Conservation (phyloP, 2,113 vertebrate genomes). For the Rattus rattus region DNA sequence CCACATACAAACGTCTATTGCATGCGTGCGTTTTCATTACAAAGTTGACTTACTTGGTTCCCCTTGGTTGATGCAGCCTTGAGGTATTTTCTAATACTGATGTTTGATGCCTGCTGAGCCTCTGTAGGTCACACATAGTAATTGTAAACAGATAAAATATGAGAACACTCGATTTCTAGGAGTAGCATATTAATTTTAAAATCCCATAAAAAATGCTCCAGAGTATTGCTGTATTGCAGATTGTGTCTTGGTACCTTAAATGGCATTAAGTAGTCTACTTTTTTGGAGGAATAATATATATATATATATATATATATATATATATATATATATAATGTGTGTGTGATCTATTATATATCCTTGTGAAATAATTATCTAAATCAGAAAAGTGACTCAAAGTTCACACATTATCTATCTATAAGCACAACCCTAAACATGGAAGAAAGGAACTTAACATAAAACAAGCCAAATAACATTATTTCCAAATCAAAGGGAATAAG, state of each 20-base stretch:
- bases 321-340: too few relatives aligned
- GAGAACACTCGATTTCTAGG: neutral
- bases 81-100: neutral
- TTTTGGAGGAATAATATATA: neutral
- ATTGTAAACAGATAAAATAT: neutral
- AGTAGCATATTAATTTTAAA: neutral
- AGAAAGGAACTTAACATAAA: neutral
- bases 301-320: too few relatives aligned
- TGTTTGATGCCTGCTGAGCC: neutral
- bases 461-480: neutral
- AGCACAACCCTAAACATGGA: neutral
- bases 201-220: neutral
- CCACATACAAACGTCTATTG: neutral
- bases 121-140: neutral
- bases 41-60: neutral
- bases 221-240: neutral
- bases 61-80: neutral
- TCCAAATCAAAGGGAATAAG: neutral
- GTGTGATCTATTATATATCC: neutral
- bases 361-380: neutral
- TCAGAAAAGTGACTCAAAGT: neutral
- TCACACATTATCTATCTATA: neutral
- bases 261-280: neutral
- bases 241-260: neutral
- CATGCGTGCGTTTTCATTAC: neutral